phyloP scores from a whole-genome alignment of 2,113 vertebrate species.

The Pollachius pollachius region DNA sequence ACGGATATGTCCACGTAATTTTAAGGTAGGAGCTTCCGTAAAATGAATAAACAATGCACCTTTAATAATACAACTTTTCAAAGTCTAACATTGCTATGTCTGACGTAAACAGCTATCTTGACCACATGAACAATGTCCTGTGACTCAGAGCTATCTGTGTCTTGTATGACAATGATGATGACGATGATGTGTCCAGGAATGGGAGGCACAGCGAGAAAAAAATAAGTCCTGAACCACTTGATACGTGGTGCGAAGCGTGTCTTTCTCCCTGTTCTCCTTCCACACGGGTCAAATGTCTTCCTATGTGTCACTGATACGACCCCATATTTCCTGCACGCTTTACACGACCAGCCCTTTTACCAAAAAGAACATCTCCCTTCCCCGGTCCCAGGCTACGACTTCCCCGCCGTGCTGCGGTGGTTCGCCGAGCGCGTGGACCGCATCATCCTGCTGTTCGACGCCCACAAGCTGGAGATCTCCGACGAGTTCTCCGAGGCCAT shows the following conservation, averaged over 20 bases:
- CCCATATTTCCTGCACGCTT: not conserved
- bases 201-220: too few relatives aligned
- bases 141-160: too few relatives aligned
- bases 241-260: constrained; percentile 30
- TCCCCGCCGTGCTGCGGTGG: constrained; percentile 89
- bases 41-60: too few relatives aligned
- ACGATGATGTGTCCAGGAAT: too few relatives aligned
- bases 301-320: not conserved
- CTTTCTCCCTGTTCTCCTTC: constrained; percentile 49
- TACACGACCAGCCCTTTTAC: not conserved
- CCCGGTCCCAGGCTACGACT: constrained; percentile 82
- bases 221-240: not conserved
- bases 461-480: constrained; percentile 93
- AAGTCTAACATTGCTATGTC: too few relatives aligned
- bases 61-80: too few relatives aligned
- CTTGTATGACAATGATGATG: too few relatives aligned
- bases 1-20: too few relatives aligned
- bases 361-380: not conserved
- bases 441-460: constrained; percentile 91
- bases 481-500: constrained; percentile 93
- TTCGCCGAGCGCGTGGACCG: constrained; percentile 90
- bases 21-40: too few relatives aligned
- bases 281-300: not conserved
- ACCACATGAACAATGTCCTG: too few relatives aligned
- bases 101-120: too few relatives aligned